Evolutionary conservation across 2,113 vertebrate genomes (phyloP).

Genomic region (Parus major): DNA sequence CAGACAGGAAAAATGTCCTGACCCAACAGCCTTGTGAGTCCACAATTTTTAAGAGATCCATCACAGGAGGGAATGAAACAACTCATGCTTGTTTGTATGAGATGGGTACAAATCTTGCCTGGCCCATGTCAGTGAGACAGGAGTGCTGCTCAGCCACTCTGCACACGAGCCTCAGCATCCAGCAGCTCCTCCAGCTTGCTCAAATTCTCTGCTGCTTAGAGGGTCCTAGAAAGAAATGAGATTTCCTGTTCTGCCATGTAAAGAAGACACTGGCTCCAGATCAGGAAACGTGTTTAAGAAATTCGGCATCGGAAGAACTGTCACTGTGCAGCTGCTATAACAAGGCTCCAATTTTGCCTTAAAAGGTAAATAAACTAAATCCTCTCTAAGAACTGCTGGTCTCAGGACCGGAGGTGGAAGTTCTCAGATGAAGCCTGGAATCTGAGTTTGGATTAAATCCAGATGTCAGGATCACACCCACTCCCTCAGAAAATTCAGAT

Average conservation of each 20-base stretch:
- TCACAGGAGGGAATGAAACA: not conserved
- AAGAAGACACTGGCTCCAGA: not conserved
- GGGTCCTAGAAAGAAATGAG: not conserved
- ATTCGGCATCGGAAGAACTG: not conserved
- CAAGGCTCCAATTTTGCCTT: slow-evolving; percentile 15
- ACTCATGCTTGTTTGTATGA: fast-evolving
- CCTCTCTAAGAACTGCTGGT: not conserved
- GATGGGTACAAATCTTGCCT: not conserved
- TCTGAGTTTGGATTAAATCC: slow-evolving; percentile 40
- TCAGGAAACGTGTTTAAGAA: not conserved
- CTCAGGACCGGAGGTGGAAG: not conserved
- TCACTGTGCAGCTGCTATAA: not conserved
- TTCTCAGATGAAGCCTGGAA: slow-evolving; percentile 47
- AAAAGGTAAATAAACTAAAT: slow-evolving; percentile 52
- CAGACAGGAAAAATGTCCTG: not conserved
- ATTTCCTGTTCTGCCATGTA: not conserved
- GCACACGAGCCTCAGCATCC: not conserved
- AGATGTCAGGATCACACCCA: slow-evolving; percentile 44
- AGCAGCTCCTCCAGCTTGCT: not conserved
- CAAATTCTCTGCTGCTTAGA: not conserved
- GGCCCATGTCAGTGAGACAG: not conserved
- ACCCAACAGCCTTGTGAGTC: not conserved
- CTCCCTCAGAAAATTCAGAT: slow-evolving; percentile 15
- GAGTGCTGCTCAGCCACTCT: not conserved
- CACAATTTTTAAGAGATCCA: not conserved